Conservation (phyloP, 1,140 invertebrate species). For the Solenopsis invicta region DNA sequence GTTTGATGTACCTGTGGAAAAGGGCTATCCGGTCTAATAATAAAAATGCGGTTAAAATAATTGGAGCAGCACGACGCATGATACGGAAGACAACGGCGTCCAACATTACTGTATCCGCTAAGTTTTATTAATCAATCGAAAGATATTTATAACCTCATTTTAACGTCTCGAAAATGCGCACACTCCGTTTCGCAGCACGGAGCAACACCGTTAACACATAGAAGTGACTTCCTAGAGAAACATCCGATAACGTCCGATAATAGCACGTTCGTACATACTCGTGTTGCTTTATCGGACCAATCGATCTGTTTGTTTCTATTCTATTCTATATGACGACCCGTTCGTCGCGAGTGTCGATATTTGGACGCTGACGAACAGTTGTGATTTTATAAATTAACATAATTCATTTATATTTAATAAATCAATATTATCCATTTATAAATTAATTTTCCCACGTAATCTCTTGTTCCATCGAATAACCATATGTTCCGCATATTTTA, state of each 20-base stretch:
- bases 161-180: constrained; percentile 45
- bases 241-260: background rate
- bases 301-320: background rate
- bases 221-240: background rate
- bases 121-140: constrained; percentile 74
- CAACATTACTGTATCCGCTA: constrained; percentile 3
- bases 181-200: background rate
- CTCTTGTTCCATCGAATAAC: background rate
- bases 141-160: constrained; percentile 74
- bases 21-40: background rate
- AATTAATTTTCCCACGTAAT: background rate
- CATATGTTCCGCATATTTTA: background rate
- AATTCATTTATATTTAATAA: no score
- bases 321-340: background rate
- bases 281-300: background rate
- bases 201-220: background rate
- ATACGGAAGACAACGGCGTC: background rate
- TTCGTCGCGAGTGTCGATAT: background rate
- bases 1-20: background rate
- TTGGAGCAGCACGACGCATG: background rate
- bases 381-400: background rate
- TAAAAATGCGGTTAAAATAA: background rate
- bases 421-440: no score
- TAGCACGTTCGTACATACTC: background rate
- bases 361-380: background rate